Base-by-base conservation (phyloP, 92 coral and sea anemone species). In the Scolanthus callimorphus region DNA sequence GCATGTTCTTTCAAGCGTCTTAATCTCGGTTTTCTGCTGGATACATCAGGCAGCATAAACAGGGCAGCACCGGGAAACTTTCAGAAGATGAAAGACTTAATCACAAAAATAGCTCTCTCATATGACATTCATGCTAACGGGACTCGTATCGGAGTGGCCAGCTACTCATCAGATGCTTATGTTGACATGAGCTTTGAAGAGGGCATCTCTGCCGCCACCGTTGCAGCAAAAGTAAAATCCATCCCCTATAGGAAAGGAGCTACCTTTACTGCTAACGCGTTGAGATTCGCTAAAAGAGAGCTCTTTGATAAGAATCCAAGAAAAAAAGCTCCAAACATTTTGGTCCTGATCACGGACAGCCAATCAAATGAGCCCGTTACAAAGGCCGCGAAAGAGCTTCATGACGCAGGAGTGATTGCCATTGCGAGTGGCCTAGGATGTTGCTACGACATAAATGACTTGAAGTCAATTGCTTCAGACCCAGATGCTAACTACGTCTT, bases 31-130 rank as follows among this genome's bases (percentile, higher is more conserved):
- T 56, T 90, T 48, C 46, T 90, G 44, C 44, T 90, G 4, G 97
- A 90, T 51, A 95, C 86, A 3, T 90, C 97, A n/a, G 87, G 90
- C 15, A 81, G 90, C 49, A 73, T 85, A 27, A 86, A 80, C 22
- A 17, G 13, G 1, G 19, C 50, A 9, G 86, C 88, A 37, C 9
- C 15, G 29, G 79, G 52, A 23, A 90, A 82, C 74, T 85, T 90
- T 48, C 29, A 53, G 31, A 71, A 73, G 38, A 57, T 60, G 30
- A 39, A 65, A 25, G 55, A 66, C 24, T 82, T 85, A 39, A 80
- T 85, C 26, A 64, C 65, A 29, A 34, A 60, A 11, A 46, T 90
- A 26, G 69, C 69, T 30, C 39, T 15, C 2, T 56, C 68, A 20
- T 90, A 85, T 46, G 44, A 63, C 11, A 59, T 90, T 25, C 74